Evolutionary conservation across 1,140 invertebrate species (phyloP), one percentile per base, ranked within the genome.

Genomic region (Eupeodes corollae): DNA sequence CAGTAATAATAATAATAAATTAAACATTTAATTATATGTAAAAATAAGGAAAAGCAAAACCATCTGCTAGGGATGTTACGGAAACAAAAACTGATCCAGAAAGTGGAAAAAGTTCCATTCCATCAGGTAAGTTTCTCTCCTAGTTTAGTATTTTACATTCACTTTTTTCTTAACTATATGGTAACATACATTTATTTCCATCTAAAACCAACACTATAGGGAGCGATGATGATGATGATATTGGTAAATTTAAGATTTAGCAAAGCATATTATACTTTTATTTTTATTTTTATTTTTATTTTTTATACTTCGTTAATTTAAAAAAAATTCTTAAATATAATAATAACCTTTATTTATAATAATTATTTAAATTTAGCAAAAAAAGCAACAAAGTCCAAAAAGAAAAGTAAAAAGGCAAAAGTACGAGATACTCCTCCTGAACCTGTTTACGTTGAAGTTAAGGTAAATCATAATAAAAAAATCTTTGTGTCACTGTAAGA

Each of bases 381-480:
- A 52, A 52, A 38, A 48, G 47, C 19, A 44, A 41, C 12, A 51
- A 49, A 40, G 21, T 13, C 9, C 42, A 48, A 32, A 42, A 48
- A 48, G 26, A 48, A 45, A 30, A 37, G 44, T 10, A 49, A 49
- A 16, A 63, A 62, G 44, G 63, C 58, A 45, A 43, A 42, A 15
- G 33, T 44, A 2, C 43, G 50, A 21, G 32, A 15, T 18, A 40
- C 37, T 34, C 60, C 44, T 19, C 21, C 61, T 34, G 56, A 49
- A 2, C 59, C 63, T 2, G 56, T 63, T 38, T 68, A 62, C 38
- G 46, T 67, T 41, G 64, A 68, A 47, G 65, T 68, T 26, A 59
- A 67, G 59, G 65, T 68, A 49, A 55, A 56, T 49, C 1, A 38
- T 19, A 9, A 42, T 16, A 42, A 40, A 2, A 13, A 16, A 14